Conservation (phyloP, 2,888 invertebrate species). For the Acanthosepion pharaonis region DNA sequence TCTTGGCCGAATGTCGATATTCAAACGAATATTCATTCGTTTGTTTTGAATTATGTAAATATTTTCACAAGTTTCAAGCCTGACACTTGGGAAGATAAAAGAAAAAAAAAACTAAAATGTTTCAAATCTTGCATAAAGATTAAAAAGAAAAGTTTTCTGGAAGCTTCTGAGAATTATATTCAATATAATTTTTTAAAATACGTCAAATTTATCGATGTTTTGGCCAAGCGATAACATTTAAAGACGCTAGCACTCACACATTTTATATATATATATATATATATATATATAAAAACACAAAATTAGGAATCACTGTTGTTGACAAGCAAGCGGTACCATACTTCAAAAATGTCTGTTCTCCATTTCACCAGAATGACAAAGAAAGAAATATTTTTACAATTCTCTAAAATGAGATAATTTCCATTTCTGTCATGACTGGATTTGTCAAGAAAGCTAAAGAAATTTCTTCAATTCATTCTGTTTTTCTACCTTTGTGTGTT, state of each 20-base stretch:
- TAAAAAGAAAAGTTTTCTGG: not conserved
- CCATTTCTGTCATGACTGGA: too few relatives aligned
- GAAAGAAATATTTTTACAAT: too few relatives aligned
- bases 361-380: too few relatives aligned
- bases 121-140: not conserved
- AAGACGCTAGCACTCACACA: not conserved
- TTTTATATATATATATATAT: too few relatives aligned
- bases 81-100: not conserved
- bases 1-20: not conserved
- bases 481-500: not conserved
- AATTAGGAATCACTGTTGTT: not conserved
- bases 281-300: not conserved
- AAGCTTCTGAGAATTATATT: not conserved
- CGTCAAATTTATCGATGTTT: not conserved
- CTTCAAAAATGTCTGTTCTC: too few relatives aligned
- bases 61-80: not conserved
- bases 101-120: not conserved
- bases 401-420: too few relatives aligned
- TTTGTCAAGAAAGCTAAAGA: too few relatives aligned
- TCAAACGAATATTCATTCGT: not conserved
- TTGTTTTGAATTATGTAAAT: not conserved
- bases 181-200: not conserved
- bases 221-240: not conserved
- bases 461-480: too few relatives aligned
- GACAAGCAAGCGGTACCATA: too few relatives aligned